These are phyloP conservation scores for Mycetomoellerius zeteki DNA, from an alignment of 1,140 invertebrate species.

Conservation along the genomic window DNA sequence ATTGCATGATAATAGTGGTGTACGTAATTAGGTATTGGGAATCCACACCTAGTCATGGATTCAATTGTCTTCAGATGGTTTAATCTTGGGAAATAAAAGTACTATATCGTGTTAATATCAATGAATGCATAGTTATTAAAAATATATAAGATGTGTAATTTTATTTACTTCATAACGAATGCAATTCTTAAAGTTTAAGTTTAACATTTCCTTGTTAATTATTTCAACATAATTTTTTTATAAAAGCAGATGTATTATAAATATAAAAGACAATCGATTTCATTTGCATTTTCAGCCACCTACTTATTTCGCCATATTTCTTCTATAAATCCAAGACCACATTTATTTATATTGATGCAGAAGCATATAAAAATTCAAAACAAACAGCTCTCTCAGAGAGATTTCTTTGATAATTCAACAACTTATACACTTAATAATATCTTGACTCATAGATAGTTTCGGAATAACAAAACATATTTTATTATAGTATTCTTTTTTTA, in stretches of 20 bases:
- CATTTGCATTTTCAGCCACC: background rate
- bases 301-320: background rate
- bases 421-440: background rate
- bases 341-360: background rate
- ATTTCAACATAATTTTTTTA: background rate
- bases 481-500: background rate
- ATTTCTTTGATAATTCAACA: background rate
- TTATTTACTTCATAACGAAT: background rate
- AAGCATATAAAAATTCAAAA: background rate
- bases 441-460: background rate
- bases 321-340: background rate
- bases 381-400: background rate
- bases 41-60: slow-evolving; percentile 26
- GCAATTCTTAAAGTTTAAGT: background rate
- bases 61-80: background rate
- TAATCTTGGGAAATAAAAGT: background rate
- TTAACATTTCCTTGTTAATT: background rate
- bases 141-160: background rate
- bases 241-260: background rate
- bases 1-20: slow-evolving; percentile 10
- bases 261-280: background rate
- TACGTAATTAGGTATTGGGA: slow-evolving; percentile 35
- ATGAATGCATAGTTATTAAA: background rate
- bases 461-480: background rate
- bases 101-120: background rate